Conservation (phyloP, 2,113 vertebrate species). For the Xenotilapia longispinis region DNA sequence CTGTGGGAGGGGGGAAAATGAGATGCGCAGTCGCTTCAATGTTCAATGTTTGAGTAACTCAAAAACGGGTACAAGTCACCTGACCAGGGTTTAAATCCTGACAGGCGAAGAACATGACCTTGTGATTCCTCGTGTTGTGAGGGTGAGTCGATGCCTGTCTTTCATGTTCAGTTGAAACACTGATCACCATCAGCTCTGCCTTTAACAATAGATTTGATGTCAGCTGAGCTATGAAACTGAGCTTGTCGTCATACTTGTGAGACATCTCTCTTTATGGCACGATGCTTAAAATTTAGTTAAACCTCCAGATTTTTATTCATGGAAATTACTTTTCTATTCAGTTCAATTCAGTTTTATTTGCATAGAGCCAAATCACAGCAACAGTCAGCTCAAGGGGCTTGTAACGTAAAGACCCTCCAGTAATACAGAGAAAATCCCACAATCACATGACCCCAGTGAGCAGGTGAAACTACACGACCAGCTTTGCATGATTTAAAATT, state of each 20-base stretch:
- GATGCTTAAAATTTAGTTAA: neutral
- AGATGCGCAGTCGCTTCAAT: neutral
- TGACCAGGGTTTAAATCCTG: neutral
- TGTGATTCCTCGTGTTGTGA: neutral
- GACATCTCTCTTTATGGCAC: neutral
- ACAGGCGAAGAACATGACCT: neutral
- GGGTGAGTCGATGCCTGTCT: neutral
- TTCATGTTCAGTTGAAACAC: rapidly evolving
- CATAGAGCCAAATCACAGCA: neutral
- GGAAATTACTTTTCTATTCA: neutral
- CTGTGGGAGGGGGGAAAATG: neutral
- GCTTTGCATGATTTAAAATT: neutral
- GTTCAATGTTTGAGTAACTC: neutral
- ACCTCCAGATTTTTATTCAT: neutral
- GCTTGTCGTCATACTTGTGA: neutral
- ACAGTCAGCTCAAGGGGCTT: neutral
- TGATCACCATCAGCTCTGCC: neutral
- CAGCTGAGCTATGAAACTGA: neutral
- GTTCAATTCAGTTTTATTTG: neutral
- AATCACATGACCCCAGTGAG: neutral
- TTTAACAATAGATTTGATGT: neutral
- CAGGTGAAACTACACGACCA: neutral
- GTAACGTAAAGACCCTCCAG: neutral
- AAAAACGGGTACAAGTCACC: neutral
- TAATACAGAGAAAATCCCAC: neutral